phyloP scores from a whole-genome alignment of 2,888 invertebrate genomes.

The Epirrhoe tristata region DNA sequence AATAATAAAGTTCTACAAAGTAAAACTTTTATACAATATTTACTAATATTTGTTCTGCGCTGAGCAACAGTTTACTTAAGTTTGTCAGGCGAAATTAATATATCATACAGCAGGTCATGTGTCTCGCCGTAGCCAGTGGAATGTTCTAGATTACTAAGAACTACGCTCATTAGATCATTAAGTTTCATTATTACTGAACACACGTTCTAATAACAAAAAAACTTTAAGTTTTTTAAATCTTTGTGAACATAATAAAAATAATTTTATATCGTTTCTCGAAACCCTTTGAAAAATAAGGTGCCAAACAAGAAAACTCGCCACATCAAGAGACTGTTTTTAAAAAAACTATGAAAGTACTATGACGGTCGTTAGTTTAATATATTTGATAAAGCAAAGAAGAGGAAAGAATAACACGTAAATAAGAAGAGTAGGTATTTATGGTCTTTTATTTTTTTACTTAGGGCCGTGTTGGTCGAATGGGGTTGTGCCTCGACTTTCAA shows the following conservation, averaged over 20 bases:
- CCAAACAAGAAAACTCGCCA: background rate
- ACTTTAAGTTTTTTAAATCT: no score
- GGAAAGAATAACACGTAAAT: no score
- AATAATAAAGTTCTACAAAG: background rate
- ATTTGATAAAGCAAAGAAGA: no score
- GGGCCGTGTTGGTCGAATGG: no score
- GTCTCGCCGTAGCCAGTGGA: background rate
- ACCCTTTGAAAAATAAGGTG: background rate
- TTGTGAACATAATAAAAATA: background rate
- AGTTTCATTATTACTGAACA: no score
- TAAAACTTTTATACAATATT: background rate
- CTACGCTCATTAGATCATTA: background rate
- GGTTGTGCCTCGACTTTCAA: no score
- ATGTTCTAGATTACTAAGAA: constrained; percentile 17
- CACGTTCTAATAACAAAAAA: no score
- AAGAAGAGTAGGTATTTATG: no score
- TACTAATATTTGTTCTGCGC: background rate
- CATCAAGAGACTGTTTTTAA: background rate
- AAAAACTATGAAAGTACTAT: background rate
- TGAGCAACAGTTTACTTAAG: constrained; percentile 41
- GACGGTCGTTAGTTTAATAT: background rate
- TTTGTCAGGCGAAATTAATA: constrained; percentile 55
- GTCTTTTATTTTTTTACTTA: no score
- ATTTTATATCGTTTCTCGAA: background rate
- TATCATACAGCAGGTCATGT: constrained; percentile 40